Evolutionary conservation across 2,888 invertebrate genomes (phyloP), one percentile per base, ranked within the genome.

Genomic region (Tinea trinotella): DNA sequence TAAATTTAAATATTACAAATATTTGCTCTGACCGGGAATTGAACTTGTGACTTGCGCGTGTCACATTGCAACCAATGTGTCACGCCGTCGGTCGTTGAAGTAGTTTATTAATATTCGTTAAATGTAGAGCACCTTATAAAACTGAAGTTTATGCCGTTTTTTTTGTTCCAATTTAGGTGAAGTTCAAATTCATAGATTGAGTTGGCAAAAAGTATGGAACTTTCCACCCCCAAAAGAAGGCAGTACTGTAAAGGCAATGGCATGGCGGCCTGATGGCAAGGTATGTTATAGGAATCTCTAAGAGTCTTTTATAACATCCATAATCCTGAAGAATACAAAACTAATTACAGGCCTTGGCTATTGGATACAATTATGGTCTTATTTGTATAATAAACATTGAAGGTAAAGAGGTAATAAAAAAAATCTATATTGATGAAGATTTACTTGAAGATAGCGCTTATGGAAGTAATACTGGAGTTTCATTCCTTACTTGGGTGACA

Each of bases 211-310:
- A 76, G 96, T 97, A 6, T 97, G 97, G 92, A 90, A 90, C 54
- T 86, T 96, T 59, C 87, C 90, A 50, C 91, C 96, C 2, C 92
- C 92, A 3, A 90, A 90, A 59, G 95, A 97, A 70, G 90, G 90
- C 64, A 84, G 91, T 13, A 88, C 87, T 35, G 94, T 96, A 0
- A 90, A 89, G 57, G 92, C 93, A 9, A 88, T 98, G 68, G 91
- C 94, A 53, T 98, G 98, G 98, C 89, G 97, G 72, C 96, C 97
- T 5, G 98, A 98, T 88, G 97, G 98, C 61, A 96, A 96, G 80
- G 91, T 97, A 18, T 5, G 40, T 46, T 40, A 2, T 7, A 24
- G 24, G 24, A 24, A 24, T 9, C 9, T 24, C n/a, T n/a, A n/a
- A n/a, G n/a, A 18, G 10, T 50, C 3, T 13, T 7, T 49, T 2